These are phyloP conservation scores for Tautogolabrus adspersus DNA, from an alignment of 2,113 vertebrate species.

Conservation along the genomic window DNA sequence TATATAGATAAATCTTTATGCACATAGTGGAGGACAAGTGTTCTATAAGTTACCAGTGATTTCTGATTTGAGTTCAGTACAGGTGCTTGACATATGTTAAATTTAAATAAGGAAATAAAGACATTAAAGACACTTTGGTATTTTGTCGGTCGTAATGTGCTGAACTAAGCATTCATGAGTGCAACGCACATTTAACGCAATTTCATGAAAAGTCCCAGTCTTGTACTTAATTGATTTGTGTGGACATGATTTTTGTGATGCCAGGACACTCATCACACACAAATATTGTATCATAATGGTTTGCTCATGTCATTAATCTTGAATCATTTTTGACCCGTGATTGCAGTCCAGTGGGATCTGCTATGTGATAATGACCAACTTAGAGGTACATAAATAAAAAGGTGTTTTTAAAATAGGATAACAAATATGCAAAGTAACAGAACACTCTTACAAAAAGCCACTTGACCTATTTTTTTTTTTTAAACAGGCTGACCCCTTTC, in stretches of 20 bases:
- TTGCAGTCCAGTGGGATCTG: constrained; percentile 74
- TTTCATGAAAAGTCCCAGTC: constrained; percentile 64
- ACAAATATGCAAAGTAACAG: constrained; percentile 62
- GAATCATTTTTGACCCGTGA: constrained; percentile 74
- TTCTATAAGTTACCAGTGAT: constrained; percentile 73
- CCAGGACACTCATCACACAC: constrained; percentile 70
- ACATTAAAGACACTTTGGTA: constrained; percentile 83
- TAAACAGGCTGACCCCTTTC: constrained; percentile 74
- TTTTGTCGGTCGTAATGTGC: constrained; percentile 71
- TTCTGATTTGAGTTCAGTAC: constrained; percentile 76
- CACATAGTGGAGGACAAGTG: constrained; percentile 66
- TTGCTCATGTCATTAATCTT: constrained; percentile 53
- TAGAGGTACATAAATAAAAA: constrained; percentile 72
- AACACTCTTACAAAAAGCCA: constrained; percentile 75
- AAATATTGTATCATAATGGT: constrained; percentile 59
- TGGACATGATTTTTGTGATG: constrained; percentile 74
- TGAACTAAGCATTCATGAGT: constrained; percentile 54
- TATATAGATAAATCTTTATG: constrained; percentile 43
- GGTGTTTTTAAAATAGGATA: constrained; percentile 53
- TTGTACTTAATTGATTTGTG: constrained; percentile 68
- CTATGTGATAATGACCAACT: constrained; percentile 63
- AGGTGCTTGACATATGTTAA: constrained; percentile 71
- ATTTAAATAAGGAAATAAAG: constrained; percentile 76
- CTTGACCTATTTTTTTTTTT: constrained; percentile 71
- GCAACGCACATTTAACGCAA: constrained; percentile 55